Percentiles rank a stretch among this genome's conserved stretches.
These are phyloP conservation scores for Criorhina ranunculi DNA, from an alignment of 2,888 invertebrate genomes.

Conservation along the genomic window DNA sequence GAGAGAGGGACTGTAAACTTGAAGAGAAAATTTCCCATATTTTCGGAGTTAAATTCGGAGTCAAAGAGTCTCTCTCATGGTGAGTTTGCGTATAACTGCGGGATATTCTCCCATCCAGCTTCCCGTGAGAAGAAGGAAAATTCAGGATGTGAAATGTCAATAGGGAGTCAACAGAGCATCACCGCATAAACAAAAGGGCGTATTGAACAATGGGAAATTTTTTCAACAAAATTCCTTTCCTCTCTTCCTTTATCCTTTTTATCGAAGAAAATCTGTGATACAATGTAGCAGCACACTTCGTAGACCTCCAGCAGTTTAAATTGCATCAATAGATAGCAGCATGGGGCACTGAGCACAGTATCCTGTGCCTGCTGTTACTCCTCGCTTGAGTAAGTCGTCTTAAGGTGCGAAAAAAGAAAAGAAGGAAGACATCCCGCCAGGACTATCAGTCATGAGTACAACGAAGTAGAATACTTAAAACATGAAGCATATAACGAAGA, in stretches of 20 bases:
- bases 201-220: conserved; percentile 75
- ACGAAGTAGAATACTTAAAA: conserved; percentile 19
- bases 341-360: conserved; percentile 43
- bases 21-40: conserved; percentile 73
- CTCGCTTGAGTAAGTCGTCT: conserved; percentile 49
- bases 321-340: conserved; percentile 75
- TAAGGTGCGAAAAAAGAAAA: conserved; percentile 45
- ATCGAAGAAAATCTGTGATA: conserved; percentile 8
- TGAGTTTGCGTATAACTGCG: conserved; percentile 55
- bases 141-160: conserved; percentile 73
- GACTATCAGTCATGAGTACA: conserved; percentile 29
- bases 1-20: neutral
- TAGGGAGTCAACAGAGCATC: conserved; percentile 73
- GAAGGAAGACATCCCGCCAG: conserved; percentile 51
- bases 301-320: conserved; percentile 63
- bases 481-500: neutral
- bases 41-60: conserved; percentile 73
- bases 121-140: conserved; percentile 24
- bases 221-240: conserved; percentile 23
- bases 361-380: conserved; percentile 53
- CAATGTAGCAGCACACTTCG: conserved; percentile 66
- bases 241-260: conserved; percentile 28
- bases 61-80: conserved; percentile 59
- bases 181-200: conserved; percentile 77
- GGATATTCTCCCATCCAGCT: conserved; percentile 14